Base-by-base conservation (phyloP, 2,797 vertebrate genomes). In the Pteronotus mesoamericanus region DNA sequence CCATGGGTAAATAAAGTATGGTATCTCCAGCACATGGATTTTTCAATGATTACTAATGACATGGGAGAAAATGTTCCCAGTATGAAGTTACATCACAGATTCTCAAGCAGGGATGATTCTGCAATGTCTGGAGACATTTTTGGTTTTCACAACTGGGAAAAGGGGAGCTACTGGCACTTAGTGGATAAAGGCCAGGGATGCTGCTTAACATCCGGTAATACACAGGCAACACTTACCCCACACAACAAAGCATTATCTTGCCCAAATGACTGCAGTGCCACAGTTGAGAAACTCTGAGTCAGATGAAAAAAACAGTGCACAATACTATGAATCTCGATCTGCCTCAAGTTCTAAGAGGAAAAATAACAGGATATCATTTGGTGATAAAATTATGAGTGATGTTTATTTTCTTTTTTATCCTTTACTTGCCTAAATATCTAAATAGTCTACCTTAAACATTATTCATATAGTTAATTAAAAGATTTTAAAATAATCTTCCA, bases 321-420 rank as follows among this genome's bases (percentile, higher is more conserved):
- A 64, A 24, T 61, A 53, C 21, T 78, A 66, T 37, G 19, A 90
- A 88, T 51, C 39, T 29, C 55, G 51, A 77, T 39, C 32, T 7
- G 80, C 32, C 32, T 59, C 84, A 78, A 90, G 44, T 57, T 88
- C 91, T 46, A 39, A 44, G 29, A 69, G 39, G 14, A n/a, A 61
- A 61, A 48, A 92, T 85, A 71, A 6, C 12, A 89, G 24, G 64
- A 37, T 77, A 51, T 64, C 26, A 82, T 24, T 69, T 93, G 37
- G 46, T 94, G 57, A 69, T 69, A 92, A 78, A 87, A 96, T 69
- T 74, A 74, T 37, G 19, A 26, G 9, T 61, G n/a, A 64, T 48
- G 19, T 88, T 88, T 90, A 51, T 84, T 95, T 95, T 89, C 44
- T 93, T 83, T 75, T 91, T 95, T 87, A 42, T 34, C 61, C 39